Evolutionary conservation across 2,888 invertebrate species (phyloP), one percentile per base, ranked within the genome.

Genomic region (Pomacea canaliculata): DNA sequence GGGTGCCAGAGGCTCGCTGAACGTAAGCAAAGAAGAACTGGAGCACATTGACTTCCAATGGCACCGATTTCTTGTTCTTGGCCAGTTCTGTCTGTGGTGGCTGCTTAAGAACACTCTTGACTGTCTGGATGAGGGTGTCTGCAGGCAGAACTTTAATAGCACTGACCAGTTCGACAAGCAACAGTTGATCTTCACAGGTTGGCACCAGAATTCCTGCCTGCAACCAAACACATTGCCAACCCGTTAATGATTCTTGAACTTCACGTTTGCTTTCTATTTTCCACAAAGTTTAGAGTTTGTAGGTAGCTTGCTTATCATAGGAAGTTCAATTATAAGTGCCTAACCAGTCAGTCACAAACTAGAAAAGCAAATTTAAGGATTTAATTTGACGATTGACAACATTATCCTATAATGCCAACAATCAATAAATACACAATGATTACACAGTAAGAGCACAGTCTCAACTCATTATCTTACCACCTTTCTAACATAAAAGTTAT

Each of bases 61-160:
- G 90, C 71, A 91, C 86, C 65, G 86, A 85, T 70, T 89, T 90
- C 91, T 87, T 86, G 75, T 79, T 80, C 80, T 86, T 85, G 70
- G 85, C 84, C 37, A 87, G 85, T 76, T 87, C 86, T 73, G 89
- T 87, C 59, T 88, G 85, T 7, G 91, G 92, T 23, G 95, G 95
- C 79, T 95, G 94, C 89, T 95, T 95, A 56, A 96, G 94, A 78
- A 96, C 95, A 88, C 95, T 94, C 86, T 94, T 94, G 37, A 96
- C 93, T 8, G 95, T 95, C 91, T 95, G 94, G 70, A 97, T 94
- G 84, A 96, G 93, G 73, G 95, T 95, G 87, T 96, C 96, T 86
- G 95, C 94, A 5, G 96, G 96, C 92, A 97, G 94, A 2, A 96
- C 95, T 81, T 95, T 93, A 81, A 96, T 94, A 59, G 95, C 94